Evolutionary conservation across 35 echinoderm and acorn worm species (phyloP).

Genomic region (Apostichopus parvimensis): DNA sequence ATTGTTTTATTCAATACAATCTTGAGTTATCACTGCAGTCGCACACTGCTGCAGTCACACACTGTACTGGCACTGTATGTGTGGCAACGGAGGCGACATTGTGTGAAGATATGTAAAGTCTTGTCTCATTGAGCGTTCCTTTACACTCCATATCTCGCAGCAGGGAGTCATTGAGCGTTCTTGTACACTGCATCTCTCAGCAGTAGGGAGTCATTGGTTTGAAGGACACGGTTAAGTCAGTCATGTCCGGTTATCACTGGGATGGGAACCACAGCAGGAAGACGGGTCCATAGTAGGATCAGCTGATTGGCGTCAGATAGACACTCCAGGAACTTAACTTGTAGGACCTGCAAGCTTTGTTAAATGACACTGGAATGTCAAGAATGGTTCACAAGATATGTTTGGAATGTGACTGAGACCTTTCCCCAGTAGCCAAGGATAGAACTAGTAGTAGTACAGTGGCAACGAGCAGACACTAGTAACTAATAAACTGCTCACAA

Average conservation of each 20-base stretch:
- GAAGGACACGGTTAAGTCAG: neutral
- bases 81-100: too few species aligned
- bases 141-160: neutral
- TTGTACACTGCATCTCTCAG: neutral
- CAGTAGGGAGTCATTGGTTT: neutral
- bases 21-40: too few species aligned
- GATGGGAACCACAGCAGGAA: slow-evolving; percentile 26
- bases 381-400: slow-evolving; percentile 34
- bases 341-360: neutral
- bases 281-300: slow-evolving; percentile 2
- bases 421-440: neutral
- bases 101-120: too few species aligned
- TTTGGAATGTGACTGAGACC: slow-evolving; percentile 32
- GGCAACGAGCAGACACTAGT: neutral
- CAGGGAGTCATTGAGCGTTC: too few species aligned
- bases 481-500: neutral
- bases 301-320: slow-evolving; percentile 19
- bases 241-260: neutral
- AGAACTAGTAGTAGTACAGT: neutral
- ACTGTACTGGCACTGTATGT: too few species aligned
- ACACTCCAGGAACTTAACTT: neutral
- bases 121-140: too few species aligned
- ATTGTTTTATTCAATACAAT: too few species aligned
- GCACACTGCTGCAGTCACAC: too few species aligned
- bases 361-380: slow-evolving; percentile 46